Conservation (phyloP, 2,797 vertebrate genomes). For the Enteromius mattozi region DNA sequence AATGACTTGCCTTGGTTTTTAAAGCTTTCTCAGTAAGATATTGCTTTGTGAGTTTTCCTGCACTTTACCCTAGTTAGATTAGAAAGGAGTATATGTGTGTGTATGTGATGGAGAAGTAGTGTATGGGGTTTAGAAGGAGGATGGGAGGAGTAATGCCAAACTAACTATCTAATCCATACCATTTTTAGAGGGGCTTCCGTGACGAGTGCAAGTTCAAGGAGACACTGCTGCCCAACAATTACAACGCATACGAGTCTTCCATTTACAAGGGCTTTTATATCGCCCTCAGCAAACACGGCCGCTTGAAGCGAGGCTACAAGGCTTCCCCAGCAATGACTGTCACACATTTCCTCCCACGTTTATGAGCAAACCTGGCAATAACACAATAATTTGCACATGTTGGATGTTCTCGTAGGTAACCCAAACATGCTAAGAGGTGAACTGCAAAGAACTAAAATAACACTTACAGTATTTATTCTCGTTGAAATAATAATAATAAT, state of each 20-base stretch:
- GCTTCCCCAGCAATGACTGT: slow-evolving; percentile 92
- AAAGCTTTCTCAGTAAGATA: not conserved
- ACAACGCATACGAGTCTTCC: slow-evolving; percentile 93
- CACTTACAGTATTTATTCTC: slow-evolving; percentile 81
- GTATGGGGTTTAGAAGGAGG: not conserved
- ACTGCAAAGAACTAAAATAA: slow-evolving; percentile 71
- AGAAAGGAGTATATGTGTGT: not conserved
- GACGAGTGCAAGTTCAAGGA: slow-evolving; percentile 97
- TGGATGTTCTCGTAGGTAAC: slow-evolving; percentile 83
- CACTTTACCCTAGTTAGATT: slow-evolving; percentile 13
- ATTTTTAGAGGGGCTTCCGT: slow-evolving; percentile 86
- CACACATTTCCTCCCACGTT: slow-evolving; percentile 95
- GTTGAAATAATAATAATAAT: slow-evolving; percentile 48
- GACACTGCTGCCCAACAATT: slow-evolving; percentile 93
- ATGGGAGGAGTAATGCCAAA: not conserved
- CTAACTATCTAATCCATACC: slow-evolving; percentile 48
- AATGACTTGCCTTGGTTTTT: not conserved
- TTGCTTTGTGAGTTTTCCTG: not conserved
- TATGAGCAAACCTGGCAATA: slow-evolving; percentile 84
- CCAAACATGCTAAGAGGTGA: slow-evolving; percentile 67
- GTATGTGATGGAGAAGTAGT: slow-evolving; percentile 2
- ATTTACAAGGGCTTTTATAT: slow-evolving; percentile 87
- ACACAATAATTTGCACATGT: slow-evolving; percentile 87
- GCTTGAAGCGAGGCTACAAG: slow-evolving; percentile 89
- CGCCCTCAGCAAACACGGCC: slow-evolving; percentile 93